Conservation (phyloP, 2,113 vertebrate genomes). For the Eulemur rufifrons region DNA sequence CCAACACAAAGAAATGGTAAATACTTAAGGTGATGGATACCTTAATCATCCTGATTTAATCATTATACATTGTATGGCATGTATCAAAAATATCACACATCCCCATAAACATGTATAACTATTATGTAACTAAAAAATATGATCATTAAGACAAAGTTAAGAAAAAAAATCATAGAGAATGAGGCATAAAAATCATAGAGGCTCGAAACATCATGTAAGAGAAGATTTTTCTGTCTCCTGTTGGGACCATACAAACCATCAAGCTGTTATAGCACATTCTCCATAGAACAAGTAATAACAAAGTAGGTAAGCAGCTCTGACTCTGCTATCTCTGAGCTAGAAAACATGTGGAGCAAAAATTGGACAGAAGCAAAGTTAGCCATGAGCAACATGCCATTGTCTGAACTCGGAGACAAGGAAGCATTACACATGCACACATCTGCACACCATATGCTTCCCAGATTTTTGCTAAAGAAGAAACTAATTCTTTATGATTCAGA, state of each 20-base stretch:
- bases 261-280: neutral
- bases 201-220: neutral
- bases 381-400: neutral
- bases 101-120: neutral
- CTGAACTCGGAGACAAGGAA: neutral
- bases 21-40: neutral
- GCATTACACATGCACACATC: conserved; percentile 49
- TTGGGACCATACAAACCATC: neutral
- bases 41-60: neutral
- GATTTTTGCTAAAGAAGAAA: conserved; percentile 47
- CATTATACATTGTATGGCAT: neutral
- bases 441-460: conserved; percentile 61
- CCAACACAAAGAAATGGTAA: neutral
- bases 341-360: conserved; percentile 29
- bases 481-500: conserved; percentile 5
- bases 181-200: neutral
- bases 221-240: neutral
- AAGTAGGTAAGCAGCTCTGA: neutral
- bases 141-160: neutral
- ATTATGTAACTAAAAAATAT: neutral
- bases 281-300: neutral
- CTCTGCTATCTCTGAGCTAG: neutral
- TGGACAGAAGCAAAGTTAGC: neutral
- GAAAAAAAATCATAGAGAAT: neutral
- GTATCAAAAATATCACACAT: neutral